Percentiles rank a stretch among this genome's conserved stretches.
phyloP scores from a whole-genome alignment of 2,888 invertebrate species.

The Lasiommata megera region DNA sequence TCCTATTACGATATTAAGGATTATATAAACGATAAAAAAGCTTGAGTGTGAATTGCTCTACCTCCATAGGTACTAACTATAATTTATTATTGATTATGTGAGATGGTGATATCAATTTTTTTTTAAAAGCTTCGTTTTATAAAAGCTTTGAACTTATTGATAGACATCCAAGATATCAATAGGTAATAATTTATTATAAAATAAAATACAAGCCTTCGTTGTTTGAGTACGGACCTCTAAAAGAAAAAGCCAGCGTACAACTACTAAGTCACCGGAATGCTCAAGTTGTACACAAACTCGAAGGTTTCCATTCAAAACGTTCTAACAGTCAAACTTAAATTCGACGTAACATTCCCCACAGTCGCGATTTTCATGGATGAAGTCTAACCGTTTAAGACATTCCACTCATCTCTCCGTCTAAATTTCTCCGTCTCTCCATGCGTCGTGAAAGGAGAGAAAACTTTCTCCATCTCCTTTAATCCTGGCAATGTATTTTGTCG shows the following conservation, averaged over 20 bases:
- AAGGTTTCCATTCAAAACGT: background rate
- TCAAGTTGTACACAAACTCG: slow-evolving; percentile 2
- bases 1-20: too few species aligned
- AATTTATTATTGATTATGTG: too few species aligned
- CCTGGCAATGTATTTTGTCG: slow-evolving; percentile 76
- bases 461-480: slow-evolving; percentile 57
- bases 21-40: too few species aligned
- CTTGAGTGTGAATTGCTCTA: too few species aligned
- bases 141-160: too few species aligned
- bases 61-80: too few species aligned
- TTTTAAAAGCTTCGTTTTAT: too few species aligned
- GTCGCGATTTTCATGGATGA: slow-evolving; percentile 27
- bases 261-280: background rate
- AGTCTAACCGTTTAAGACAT: slow-evolving; percentile 36
- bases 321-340: slow-evolving; percentile 14
- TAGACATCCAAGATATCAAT: too few species aligned
- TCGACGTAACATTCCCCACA: slow-evolving; percentile 13
- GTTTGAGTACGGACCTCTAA: background rate
- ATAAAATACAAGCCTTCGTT: too few species aligned
- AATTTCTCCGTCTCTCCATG: slow-evolving; percentile 41
- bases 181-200: too few species aligned
- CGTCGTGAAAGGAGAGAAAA: slow-evolving; percentile 40
- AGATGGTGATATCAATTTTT: too few species aligned
- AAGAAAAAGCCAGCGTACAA: background rate
- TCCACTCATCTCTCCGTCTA: slow-evolving; percentile 40